Percentiles rank a stretch among this genome's conserved stretches.
Evolutionary conservation across 2,888 invertebrate genomes (phyloP).

Genomic region (Norana najaformis): DNA sequence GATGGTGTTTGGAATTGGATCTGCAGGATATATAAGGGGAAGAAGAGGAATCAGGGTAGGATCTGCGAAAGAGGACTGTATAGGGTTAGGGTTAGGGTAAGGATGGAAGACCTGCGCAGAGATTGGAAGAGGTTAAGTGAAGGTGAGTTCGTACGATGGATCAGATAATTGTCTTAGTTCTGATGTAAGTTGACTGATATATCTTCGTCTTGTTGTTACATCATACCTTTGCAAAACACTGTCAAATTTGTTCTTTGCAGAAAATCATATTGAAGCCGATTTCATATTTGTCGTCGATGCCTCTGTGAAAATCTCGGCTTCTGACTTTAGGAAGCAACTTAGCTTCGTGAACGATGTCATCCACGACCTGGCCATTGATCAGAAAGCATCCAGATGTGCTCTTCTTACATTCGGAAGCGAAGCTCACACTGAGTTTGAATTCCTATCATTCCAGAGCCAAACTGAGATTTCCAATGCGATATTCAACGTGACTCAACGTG

Average conservation of each 20-base stretch:
- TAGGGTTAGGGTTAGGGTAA: too few relatives aligned
- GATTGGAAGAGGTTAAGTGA: too few relatives aligned
- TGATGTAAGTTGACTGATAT: background rate
- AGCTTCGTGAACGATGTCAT: background rate
- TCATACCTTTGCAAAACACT: too few relatives aligned
- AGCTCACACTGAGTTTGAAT: background rate
- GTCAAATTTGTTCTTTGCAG: too few relatives aligned
- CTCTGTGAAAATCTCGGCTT: background rate
- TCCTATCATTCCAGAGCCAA: background rate
- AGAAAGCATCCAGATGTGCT: background rate
- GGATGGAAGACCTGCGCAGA: too few relatives aligned
- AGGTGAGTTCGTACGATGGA: too few relatives aligned
- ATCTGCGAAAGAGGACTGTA: too few relatives aligned
- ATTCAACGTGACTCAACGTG: constrained; percentile 16
- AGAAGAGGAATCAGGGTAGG: too few relatives aligned
- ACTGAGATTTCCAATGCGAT: constrained; percentile 48
- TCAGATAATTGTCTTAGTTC: too few relatives aligned
- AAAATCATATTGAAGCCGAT: background rate
- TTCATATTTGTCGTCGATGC: background rate
- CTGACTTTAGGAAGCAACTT: background rate
- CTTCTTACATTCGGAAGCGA: background rate
- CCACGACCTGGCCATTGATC: background rate
- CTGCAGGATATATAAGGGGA: too few relatives aligned
- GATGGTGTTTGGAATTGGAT: too few relatives aligned
- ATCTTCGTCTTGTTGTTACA: too few relatives aligned